These are phyloP conservation scores for Drosophila insularis DNA, from an alignment of 1,140 invertebrate genomes.

Conservation along the genomic window DNA sequence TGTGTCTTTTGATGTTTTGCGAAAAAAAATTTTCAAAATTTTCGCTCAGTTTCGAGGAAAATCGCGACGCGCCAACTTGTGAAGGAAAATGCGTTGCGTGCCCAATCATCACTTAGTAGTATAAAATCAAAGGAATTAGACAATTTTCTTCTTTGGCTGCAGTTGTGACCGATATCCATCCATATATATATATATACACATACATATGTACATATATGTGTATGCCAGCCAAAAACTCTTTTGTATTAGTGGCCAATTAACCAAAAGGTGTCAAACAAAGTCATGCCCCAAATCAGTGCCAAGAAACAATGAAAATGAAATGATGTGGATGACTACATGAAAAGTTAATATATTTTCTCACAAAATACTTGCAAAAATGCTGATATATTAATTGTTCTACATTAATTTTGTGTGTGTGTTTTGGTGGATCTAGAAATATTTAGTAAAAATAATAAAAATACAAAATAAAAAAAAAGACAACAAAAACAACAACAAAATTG, in stretches of 20 bases:
- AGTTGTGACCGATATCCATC: slow-evolving; percentile 3
- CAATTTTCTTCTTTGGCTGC: neutral
- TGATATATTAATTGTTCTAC: slow-evolving; percentile 72
- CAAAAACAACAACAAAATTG: slow-evolving; percentile 34
- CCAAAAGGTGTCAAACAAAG: slow-evolving; percentile 65
- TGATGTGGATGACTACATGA: slow-evolving; percentile 39
- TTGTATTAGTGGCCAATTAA: slow-evolving; percentile 54
- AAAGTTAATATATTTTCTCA: slow-evolving; percentile 69
- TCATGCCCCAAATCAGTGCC: slow-evolving; percentile 62
- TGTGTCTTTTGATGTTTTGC: slow-evolving; percentile 70
- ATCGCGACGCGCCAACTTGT: slow-evolving; percentile 75
- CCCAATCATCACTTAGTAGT: slow-evolving; percentile 28
- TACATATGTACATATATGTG: slow-evolving; percentile 29
- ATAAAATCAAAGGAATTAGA: neutral
- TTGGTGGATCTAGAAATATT: slow-evolving; percentile 17
- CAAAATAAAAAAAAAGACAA: slow-evolving; percentile 49
- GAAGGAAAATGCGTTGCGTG: slow-evolving; percentile 62
- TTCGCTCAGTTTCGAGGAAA: slow-evolving; percentile 73
- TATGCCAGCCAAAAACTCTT: slow-evolving; percentile 22
- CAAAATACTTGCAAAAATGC: slow-evolving; percentile 69
- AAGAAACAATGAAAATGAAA: slow-evolving; percentile 37
- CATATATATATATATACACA: slow-evolving; percentile 8
- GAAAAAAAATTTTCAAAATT: slow-evolving; percentile 36
- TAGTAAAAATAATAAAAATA: slow-evolving; percentile 35
- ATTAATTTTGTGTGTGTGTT: slow-evolving; percentile 58